These are phyloP conservation scores for Formica selysi DNA, from an alignment of 1,140 invertebrate species.

Conservation along the genomic window DNA sequence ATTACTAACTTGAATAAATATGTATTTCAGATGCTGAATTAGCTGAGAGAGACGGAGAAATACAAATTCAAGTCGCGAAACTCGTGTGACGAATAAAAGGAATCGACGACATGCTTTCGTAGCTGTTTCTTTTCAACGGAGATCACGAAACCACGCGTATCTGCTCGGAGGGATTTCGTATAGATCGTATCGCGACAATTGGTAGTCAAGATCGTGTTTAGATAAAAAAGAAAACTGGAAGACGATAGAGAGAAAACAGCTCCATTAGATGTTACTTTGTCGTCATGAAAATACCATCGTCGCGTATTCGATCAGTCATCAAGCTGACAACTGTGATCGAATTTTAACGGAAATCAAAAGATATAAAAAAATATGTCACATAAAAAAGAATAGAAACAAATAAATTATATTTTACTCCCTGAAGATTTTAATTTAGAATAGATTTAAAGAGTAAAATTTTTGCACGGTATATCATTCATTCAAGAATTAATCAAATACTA, in stretches of 20 bases:
- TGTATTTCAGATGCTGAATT: background rate
- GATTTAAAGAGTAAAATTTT: background rate
- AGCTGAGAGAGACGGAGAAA: background rate
- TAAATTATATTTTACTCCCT: background rate
- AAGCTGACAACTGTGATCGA: background rate
- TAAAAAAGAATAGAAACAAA: background rate
- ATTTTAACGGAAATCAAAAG: background rate
- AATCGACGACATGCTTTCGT: background rate
- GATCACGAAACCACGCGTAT: constrained; percentile 8
- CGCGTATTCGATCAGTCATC: constrained; percentile 14
- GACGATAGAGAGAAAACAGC: constrained; percentile 55
- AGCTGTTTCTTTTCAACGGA: constrained; percentile 14
- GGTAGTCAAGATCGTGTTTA: constrained; percentile 76
- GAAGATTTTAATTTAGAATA: background rate
- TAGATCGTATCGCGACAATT: constrained; percentile 76
- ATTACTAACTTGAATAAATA: constrained; percentile 18
- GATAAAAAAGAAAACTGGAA: constrained; percentile 71
- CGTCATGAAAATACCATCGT: background rate
- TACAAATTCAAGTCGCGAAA: background rate
- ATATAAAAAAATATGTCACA: background rate
- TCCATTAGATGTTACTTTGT: constrained; percentile 61
- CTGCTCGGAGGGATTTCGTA: constrained; percentile 27
- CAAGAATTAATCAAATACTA: background rate
- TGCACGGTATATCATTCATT: background rate
- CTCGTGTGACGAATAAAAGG: constrained; percentile 29